Conservation (phyloP, 1,140 invertebrate genomes). For the Orchestia grillus region DNA sequence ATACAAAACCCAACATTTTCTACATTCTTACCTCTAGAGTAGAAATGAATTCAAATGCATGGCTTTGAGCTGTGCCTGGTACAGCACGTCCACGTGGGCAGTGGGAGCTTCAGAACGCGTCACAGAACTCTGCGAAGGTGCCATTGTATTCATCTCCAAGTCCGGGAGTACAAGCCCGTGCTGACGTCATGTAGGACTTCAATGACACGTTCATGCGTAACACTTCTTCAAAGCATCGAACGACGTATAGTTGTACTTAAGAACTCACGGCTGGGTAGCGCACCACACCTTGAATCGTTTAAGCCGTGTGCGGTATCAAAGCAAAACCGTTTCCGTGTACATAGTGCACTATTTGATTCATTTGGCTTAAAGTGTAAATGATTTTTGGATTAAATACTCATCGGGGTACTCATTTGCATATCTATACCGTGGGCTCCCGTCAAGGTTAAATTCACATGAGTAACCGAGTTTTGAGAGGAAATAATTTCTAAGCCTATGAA, state of each 20-base stretch:
- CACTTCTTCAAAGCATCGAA: neutral
- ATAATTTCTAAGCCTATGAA: neutral
- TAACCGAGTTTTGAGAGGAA: neutral
- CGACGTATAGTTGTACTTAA: neutral
- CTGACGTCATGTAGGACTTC: neutral
- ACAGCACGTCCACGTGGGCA: neutral
- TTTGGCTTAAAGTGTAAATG: neutral
- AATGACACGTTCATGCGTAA: neutral
- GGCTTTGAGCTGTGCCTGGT: neutral
- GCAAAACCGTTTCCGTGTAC: neutral
- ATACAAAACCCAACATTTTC: neutral
- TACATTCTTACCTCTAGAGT: neutral
- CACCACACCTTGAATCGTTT: neutral
- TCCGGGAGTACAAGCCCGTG: neutral
- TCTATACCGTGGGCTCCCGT: neutral
- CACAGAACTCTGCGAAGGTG: neutral
- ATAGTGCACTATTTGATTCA: neutral
- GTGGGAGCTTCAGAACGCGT: neutral
- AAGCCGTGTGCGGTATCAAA: neutral
- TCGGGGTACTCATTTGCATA: neutral
- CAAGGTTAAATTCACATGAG: neutral
- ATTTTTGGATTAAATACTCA: neutral
- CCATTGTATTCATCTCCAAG: neutral
- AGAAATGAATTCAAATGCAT: neutral
- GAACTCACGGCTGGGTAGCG: neutral